Evolutionary conservation across 2,113 vertebrate genomes (phyloP).

Genomic region (Probosciger aterrimus): DNA sequence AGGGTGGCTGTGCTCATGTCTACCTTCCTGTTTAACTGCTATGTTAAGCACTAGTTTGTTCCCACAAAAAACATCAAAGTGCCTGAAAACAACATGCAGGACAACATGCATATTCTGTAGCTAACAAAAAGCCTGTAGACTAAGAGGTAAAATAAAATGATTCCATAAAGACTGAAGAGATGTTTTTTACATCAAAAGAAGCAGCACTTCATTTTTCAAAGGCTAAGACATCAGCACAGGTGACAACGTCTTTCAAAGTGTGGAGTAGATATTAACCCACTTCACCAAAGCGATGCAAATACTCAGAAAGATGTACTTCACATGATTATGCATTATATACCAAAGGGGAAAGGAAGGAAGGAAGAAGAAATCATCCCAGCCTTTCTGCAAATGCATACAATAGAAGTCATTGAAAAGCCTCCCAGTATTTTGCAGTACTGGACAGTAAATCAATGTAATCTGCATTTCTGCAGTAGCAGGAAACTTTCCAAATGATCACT

Average conservation of each 20-base stretch:
- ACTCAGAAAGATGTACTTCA: slow-evolving; percentile 21
- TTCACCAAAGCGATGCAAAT: neutral
- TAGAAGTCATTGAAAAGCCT: slow-evolving; percentile 60
- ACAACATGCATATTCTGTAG: neutral
- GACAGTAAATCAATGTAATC: slow-evolving; percentile 70
- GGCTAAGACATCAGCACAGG: neutral
- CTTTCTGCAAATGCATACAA: slow-evolving; percentile 54
- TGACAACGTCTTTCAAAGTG: slow-evolving; percentile 8
- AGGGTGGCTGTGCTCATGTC: neutral
- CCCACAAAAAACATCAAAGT: neutral
- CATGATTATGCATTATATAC: neutral
- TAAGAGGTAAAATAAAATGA: neutral
- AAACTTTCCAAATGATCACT: slow-evolving; percentile 72
- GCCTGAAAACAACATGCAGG: neutral
- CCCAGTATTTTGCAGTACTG: slow-evolving; percentile 39
- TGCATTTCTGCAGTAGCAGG: slow-evolving; percentile 72
- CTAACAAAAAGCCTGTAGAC: neutral
- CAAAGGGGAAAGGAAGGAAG: slow-evolving; percentile 30
- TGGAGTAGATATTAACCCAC: neutral
- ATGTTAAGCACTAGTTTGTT: neutral
- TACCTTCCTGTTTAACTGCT: neutral
- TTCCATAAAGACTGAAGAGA: neutral
- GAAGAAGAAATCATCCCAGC: slow-evolving; percentile 16
- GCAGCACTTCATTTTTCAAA: slow-evolving; percentile 10
- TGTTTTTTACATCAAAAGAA: slow-evolving; percentile 12